Percentiles rank a stretch among this genome's conserved stretches.
phyloP scores from a whole-genome alignment of 2,888 invertebrate genomes.

The Patella depressa region DNA sequence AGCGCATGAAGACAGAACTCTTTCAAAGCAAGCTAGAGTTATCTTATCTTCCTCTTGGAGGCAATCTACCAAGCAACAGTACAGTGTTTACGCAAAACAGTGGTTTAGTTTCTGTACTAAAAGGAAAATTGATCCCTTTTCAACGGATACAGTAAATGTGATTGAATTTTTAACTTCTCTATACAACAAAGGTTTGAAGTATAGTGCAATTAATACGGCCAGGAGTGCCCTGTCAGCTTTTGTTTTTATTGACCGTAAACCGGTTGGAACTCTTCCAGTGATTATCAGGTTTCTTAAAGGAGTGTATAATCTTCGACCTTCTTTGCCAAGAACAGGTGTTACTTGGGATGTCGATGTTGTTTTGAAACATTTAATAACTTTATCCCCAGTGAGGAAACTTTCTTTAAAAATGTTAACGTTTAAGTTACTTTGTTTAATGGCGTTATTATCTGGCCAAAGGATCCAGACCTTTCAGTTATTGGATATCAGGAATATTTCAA shows the following conservation, averaged over 20 bases:
- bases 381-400: slow-evolving; percentile 6
- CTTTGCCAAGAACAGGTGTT: background rate
- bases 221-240: background rate
- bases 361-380: slow-evolving; percentile 8
- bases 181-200: slow-evolving; percentile 17
- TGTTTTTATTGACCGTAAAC: background rate
- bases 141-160: background rate
- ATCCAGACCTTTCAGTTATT: slow-evolving; percentile 15
- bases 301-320: slow-evolving; percentile 8
- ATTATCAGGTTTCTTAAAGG: slow-evolving; percentile 7
- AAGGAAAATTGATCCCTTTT: slow-evolving; percentile 15
- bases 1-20: background rate
- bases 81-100: slow-evolving; percentile 16
- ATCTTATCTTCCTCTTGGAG: slow-evolving; percentile 21
- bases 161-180: slow-evolving; percentile 24
- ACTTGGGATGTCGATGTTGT: slow-evolving; percentile 23
- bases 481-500: slow-evolving; percentile 14
- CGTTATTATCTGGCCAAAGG: slow-evolving; percentile 20
- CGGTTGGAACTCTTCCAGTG: slow-evolving; percentile 15
- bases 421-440: slow-evolving; percentile 15
- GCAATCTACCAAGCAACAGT: slow-evolving; percentile 16
- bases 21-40: slow-evolving; percentile 7
- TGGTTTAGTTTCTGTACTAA: slow-evolving; percentile 20
- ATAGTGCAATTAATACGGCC: slow-evolving; percentile 23
- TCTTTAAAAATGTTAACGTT: slow-evolving; percentile 18